These are phyloP conservation scores for Acrobasis suavella DNA, from an alignment of 2,888 invertebrate species.

Conservation along the genomic window DNA sequence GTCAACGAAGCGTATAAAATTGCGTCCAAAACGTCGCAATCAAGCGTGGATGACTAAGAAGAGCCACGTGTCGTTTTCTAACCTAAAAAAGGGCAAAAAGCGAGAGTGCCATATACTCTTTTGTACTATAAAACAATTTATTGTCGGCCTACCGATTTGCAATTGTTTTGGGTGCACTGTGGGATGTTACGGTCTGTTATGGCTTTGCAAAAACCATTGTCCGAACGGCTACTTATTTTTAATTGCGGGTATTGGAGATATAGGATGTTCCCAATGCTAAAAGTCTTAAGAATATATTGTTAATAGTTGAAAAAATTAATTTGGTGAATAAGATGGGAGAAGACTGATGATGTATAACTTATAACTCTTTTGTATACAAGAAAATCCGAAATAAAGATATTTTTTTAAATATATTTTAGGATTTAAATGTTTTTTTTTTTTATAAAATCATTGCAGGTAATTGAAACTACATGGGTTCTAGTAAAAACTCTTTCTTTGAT, in stretches of 20 bases:
- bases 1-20: slow-evolving; percentile 18
- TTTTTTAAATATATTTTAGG: too few relatives aligned
- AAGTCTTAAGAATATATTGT: too few relatives aligned
- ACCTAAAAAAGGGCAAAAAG: slow-evolving; percentile 59
- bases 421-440: too few relatives aligned
- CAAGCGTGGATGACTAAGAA: slow-evolving; percentile 47
- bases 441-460: too few relatives aligned
- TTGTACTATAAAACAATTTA: slow-evolving; percentile 65
- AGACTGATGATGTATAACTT: too few relatives aligned
- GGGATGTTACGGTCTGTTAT: slow-evolving; percentile 38
- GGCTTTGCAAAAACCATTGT: slow-evolving; percentile 49
- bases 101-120: slow-evolving; percentile 59
- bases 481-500: too few relatives aligned
- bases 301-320: too few relatives aligned
- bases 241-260: slow-evolving; percentile 31
- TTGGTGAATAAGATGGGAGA: too few relatives aligned
- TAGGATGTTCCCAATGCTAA: slow-evolving; percentile 32
- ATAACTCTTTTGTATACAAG: too few relatives aligned
- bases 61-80: slow-evolving; percentile 69
- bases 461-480: too few relatives aligned
- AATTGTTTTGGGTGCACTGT: slow-evolving; percentile 50
- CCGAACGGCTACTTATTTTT: slow-evolving; percentile 33
- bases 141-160: slow-evolving; percentile 49
- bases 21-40: slow-evolving; percentile 11
- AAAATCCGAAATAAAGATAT: too few relatives aligned